These are phyloP conservation scores for Lysandra coridon DNA, from an alignment of 2,888 invertebrate species.

Conservation along the genomic window DNA sequence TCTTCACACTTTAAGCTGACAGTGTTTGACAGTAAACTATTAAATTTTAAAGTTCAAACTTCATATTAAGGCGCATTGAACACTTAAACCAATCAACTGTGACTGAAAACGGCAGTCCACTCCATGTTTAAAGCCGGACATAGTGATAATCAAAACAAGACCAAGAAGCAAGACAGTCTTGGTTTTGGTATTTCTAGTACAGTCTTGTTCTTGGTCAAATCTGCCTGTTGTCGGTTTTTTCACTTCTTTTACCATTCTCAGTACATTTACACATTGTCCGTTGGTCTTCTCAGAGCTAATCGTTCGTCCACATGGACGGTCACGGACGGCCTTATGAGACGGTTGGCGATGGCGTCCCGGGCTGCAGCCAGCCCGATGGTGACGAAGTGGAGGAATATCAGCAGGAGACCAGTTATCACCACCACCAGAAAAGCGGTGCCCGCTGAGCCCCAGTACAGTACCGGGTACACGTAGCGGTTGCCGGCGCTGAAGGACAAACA, in stretches of 20 bases:
- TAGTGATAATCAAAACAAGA: no score
- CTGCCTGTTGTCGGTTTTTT: no score
- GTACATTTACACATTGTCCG: not conserved
- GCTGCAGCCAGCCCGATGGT: slow-evolving; percentile 78
- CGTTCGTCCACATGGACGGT: slow-evolving; percentile 51
- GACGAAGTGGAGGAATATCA: slow-evolving; percentile 81
- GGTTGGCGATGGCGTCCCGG: slow-evolving; percentile 58
- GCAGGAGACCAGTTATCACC: slow-evolving; percentile 82
- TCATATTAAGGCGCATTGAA: no score
- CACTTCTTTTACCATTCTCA: not conserved
- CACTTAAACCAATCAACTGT: no score
- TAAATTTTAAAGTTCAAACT: no score
- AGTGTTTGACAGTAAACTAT: not conserved
- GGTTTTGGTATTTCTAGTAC: no score
- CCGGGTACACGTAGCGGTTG: slow-evolving; percentile 85
- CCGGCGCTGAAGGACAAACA: slow-evolving; percentile 75
- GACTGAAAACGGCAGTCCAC: no score
- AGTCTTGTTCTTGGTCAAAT: no score
- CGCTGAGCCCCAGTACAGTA: slow-evolving; percentile 87
- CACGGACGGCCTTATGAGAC: slow-evolving; percentile 48
- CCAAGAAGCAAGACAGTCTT: no score
- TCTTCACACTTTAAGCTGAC: not conserved
- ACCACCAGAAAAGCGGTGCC: slow-evolving; percentile 81
- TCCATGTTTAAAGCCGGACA: no score
- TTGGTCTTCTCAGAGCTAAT: slow-evolving; percentile 51